Evolutionary conservation across 23 tunicate genomes (phyloP), one percentile per base, ranked within the genome.

Genomic region (Trididemnum miniatum): DNA sequence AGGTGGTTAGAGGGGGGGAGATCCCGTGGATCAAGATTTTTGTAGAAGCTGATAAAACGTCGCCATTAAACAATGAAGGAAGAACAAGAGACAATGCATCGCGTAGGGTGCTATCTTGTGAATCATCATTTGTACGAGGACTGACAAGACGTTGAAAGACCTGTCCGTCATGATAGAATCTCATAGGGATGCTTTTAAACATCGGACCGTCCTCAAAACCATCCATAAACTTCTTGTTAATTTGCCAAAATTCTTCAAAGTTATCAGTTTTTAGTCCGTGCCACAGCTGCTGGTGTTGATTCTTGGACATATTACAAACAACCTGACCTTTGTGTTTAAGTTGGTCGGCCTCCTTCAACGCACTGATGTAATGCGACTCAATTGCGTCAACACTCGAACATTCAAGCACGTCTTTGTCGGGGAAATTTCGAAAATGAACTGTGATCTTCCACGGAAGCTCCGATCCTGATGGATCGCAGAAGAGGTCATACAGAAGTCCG

Each of bases 331-430:
- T 80, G 54, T 93, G 98, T 65, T 93, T 93, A 20, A 93, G 60
- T 31, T 88, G 89, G 63, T 93, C 98, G 0, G 98, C 98, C 80
- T 93, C 98, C 80, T 93, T 93, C 20, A 93, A 36, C 72, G 65
- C 59, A 49, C 89, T 75, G 78, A 93, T 81, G 81, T 57, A 93
- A 60, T 80, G 65, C 2, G 92, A 78, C 51, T 93, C 88, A 0
- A 93, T 71, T 2, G 84, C 98, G 38, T 93, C 84, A 9, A 51
- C 66, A 40, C 81, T 38, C 4, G 63, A 39, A 65, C 82, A 92
- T 0, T 78, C 85, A 35, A 83, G 32, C 35, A 92, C 25, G 1
- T 69, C 81, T 0, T 84, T 74, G 20, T 65, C 80, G 12, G 98
- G 98, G 79, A 93, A 93, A 65, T 84, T 73, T 34, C 88, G 78